A percentile compares a stretch with the other conserved stretches of the same genome.
phyloP scores from a whole-genome alignment of 2,113 vertebrate genomes.

The Mystacornis crossleyi region DNA sequence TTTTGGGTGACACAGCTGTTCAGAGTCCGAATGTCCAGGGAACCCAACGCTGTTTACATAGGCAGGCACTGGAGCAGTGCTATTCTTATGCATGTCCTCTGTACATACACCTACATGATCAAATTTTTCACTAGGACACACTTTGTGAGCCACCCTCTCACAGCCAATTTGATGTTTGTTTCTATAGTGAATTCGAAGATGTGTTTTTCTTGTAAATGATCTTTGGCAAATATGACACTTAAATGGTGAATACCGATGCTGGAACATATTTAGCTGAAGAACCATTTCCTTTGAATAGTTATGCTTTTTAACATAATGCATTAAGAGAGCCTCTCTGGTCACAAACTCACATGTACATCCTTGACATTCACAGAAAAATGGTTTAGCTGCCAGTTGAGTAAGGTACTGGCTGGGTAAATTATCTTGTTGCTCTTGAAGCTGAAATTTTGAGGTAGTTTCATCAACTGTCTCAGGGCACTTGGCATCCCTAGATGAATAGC shows the following conservation, averaged over 20 bases:
- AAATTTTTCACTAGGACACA: constrained; percentile 66
- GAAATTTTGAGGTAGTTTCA: constrained; percentile 70
- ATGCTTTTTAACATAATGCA: constrained; percentile 90
- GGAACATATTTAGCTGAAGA: constrained; percentile 84
- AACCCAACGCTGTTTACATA: not conserved
- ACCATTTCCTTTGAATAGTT: constrained; percentile 85
- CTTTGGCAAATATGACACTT: constrained; percentile 93
- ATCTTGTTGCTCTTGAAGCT: constrained; percentile 67
- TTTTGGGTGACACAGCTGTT: constrained; percentile 61
- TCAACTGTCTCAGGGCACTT: constrained; percentile 68
- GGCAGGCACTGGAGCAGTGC: not conserved
- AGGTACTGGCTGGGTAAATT: constrained; percentile 77
- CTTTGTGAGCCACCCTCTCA: constrained; percentile 68
- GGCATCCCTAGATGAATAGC: constrained; percentile 75
- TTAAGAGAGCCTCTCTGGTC: constrained; percentile 87
- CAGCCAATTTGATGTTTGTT: constrained; percentile 84
- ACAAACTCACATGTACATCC: constrained; percentile 88
- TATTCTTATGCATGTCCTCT: constrained; percentile 54
- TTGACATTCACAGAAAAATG: constrained; percentile 87
- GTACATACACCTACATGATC: constrained; percentile 62
- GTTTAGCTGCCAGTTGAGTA: constrained; percentile 84
- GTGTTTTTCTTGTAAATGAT: constrained; percentile 87
- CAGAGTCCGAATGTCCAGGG: constrained; percentile 25
- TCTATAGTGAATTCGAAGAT: constrained; percentile 87
- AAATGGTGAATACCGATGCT: constrained; percentile 88